Percentiles rank a stretch among this genome's conserved stretches.
phyloP scores from a whole-genome alignment of 2,888 invertebrate species.

The Lamellibrachia columna region DNA sequence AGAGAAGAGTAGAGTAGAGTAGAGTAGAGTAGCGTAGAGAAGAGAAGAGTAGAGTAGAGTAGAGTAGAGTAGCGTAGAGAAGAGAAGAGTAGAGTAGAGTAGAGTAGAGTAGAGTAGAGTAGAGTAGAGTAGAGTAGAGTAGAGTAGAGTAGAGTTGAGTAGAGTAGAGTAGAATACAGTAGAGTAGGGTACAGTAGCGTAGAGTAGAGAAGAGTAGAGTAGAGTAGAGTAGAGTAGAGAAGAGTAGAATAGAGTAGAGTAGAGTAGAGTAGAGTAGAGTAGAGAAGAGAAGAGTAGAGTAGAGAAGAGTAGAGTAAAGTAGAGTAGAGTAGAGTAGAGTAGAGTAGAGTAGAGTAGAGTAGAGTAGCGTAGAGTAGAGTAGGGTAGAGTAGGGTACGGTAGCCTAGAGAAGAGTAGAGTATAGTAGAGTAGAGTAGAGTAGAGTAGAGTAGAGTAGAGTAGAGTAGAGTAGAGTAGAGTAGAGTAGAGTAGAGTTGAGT shows the following conservation, averaged over 20 bases:
- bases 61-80: too few relatives aligned
- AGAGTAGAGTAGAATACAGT: too few relatives aligned
- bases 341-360: constrained; percentile 19
- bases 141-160: constrained; percentile 19
- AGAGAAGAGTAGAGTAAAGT: constrained; percentile 16
- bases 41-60: too few relatives aligned
- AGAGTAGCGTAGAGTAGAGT: not conserved
- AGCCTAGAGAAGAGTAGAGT: too few relatives aligned
- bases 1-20: constrained; percentile 14
- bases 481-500: too few relatives aligned
- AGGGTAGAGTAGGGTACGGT: too few relatives aligned
- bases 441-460: too few relatives aligned
- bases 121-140: constrained; percentile 20
- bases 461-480: too few relatives aligned
- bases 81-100: constrained; percentile 17
- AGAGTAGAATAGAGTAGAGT: constrained; percentile 18
- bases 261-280: constrained; percentile 19
- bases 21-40: constrained; percentile 17
- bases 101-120: constrained; percentile 18
- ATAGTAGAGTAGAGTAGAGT: too few relatives aligned
- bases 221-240: constrained; percentile 17
- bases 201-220: constrained; percentile 19
- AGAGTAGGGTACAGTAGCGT: too few relatives aligned
- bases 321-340: constrained; percentile 19
- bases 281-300: constrained; percentile 14